A percentile compares a stretch with the other conserved stretches of the same genome.
Evolutionary conservation across 1,140 invertebrate species (phyloP).

Genomic region (Megalopta genalis): DNA sequence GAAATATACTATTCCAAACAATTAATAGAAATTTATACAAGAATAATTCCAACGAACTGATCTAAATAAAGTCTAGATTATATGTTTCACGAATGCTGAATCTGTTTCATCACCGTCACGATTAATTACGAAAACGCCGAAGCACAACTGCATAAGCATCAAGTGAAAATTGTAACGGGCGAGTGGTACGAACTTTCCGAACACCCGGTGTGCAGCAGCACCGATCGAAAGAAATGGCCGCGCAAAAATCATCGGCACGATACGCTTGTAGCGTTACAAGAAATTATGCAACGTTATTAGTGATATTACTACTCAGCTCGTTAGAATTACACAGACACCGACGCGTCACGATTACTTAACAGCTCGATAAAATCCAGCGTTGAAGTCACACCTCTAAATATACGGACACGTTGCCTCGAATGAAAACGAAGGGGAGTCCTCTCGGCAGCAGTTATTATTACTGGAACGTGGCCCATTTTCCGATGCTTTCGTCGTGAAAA

Average conservation of each 20-base stretch:
- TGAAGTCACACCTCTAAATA: slow-evolving; percentile 44
- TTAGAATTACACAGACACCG: slow-evolving; percentile 1
- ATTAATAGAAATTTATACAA: too few relatives aligned
- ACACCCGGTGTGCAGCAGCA: too few relatives aligned
- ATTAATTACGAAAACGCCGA: too few relatives aligned
- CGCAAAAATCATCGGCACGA: neutral
- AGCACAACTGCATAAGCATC: too few relatives aligned
- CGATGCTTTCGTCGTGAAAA: neutral
- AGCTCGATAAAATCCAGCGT: slow-evolving; percentile 30
- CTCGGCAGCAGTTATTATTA: slow-evolving; percentile 2
- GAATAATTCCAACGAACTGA: too few relatives aligned
- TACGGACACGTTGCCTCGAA: slow-evolving; percentile 21
- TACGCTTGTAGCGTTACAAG: slow-evolving; percentile 7
- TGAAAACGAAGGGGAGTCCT: slow-evolving; percentile 10
- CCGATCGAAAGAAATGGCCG: too few relatives aligned
- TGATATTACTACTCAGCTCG: neutral
- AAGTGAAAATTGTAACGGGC: too few relatives aligned
- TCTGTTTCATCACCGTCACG: too few relatives aligned
- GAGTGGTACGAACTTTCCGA: too few relatives aligned
- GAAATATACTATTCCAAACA: too few relatives aligned
- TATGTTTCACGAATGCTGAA: too few relatives aligned
- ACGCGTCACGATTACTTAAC: slow-evolving; percentile 35
- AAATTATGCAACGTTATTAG: neutral
- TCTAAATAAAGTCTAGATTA: too few relatives aligned
- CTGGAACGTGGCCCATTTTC: slow-evolving; percentile 40